Evolutionary conservation across 2,113 vertebrate species (phyloP), one percentile per base, ranked within the genome.

Genomic region (Lanius collurio): DNA sequence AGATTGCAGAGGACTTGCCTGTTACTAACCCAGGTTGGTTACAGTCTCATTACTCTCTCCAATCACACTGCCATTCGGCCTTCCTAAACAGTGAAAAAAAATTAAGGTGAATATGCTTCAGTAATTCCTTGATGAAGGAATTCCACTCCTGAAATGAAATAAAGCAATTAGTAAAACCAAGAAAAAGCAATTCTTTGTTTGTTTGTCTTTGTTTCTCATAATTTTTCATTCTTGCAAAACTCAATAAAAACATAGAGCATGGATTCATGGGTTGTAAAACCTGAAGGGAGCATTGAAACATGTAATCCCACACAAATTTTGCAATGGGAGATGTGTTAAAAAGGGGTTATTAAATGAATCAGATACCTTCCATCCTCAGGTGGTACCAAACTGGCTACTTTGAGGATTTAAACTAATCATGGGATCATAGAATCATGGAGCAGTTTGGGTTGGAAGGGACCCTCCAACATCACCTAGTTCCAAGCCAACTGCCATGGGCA

Each of bases 341-440:
- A 60, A 19, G 5, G 4, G 9, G 7, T 46, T 22, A 57, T 2
- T 17, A 82, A 49, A 82, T 1, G 0, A 15, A 80, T 35, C 26
- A 91, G 30, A 62, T 13, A 57, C 15, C 6, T 74, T 18, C 24
- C 13, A 74, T 21, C 4, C 26, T 90, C 42, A 41, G 10, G 1
- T 57, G 7, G 18, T 55, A 57, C 20, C 30, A 67, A 78, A 69
- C 9, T 33, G 15, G 67, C 10, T 42, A 9, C 20, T 81, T 82
- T 6, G 1, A 55, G 16, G 6, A 77, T 53, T 26, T 74, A 46
- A 80, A 37, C 17, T 59, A 50, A 59, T 42, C 7, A 50, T 13
- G 42, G n/a, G 11, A 49, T 35, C 26, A 64, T 35, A 49, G 24
- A 64, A 56, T 39, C 15, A 13, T 53, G 21, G 21, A 42, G 23